These are phyloP conservation scores for Drosophila bocki DNA, from an alignment of 1,140 invertebrate genomes.

Conservation along the genomic window DNA sequence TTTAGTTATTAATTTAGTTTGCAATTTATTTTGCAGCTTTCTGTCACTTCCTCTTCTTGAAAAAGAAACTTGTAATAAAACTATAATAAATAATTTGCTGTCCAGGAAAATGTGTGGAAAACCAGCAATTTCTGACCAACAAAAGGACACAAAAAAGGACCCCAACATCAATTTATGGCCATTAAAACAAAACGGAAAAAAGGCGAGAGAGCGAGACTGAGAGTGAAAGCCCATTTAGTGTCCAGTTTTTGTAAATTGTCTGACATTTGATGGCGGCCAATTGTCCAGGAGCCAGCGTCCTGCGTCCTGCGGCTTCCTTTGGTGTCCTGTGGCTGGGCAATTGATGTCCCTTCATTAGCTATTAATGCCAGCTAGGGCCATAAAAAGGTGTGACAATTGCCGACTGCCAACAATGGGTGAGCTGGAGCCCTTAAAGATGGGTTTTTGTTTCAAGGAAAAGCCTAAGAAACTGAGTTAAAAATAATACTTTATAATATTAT, in stretches of 20 bases:
- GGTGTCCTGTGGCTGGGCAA: constrained; percentile 17
- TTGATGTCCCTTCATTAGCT: constrained; percentile 73
- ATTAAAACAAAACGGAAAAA: not conserved
- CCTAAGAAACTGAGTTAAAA: not conserved
- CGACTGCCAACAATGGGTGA: not conserved
- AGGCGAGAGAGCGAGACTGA: not conserved
- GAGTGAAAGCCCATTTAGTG: constrained; percentile 34
- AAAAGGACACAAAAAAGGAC: constrained; percentile 5
- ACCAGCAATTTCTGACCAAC: not conserved
- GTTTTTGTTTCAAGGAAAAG: not conserved
- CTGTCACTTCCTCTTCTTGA: too few species aligned
- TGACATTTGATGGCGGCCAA: constrained; percentile 43
- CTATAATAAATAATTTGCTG: constrained; percentile 13
- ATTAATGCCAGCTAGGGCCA: constrained; percentile 59
- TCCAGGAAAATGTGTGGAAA: not conserved
- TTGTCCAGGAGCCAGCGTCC: constrained; percentile 25
- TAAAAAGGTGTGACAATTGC: constrained; percentile 78
- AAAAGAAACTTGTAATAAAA: not conserved
- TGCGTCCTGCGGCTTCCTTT: constrained; percentile 13
- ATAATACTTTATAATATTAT: not conserved
- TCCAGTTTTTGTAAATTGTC: constrained; percentile 63
- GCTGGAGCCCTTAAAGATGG: not conserved
- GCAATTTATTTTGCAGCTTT: too few species aligned
- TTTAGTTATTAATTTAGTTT: too few species aligned
- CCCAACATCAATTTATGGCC: constrained; percentile 3